These are phyloP conservation scores for Disparrhopalites patrizii DNA, from an alignment of 2,888 invertebrate species.

Conservation along the genomic window DNA sequence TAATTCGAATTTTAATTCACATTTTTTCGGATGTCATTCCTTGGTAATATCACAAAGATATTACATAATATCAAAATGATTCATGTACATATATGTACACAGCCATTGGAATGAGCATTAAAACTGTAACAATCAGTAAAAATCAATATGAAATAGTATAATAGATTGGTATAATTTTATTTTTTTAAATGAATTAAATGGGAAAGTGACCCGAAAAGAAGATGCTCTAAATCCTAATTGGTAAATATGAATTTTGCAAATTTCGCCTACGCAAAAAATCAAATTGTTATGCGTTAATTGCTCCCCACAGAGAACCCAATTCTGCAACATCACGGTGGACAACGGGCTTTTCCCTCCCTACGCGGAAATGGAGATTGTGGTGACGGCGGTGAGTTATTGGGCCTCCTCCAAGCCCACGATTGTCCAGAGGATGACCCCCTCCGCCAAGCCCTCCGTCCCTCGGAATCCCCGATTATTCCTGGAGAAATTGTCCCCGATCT, in stretches of 20 bases:
- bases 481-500: constrained; percentile 30
- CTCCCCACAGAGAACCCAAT: not conserved
- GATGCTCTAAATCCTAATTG: no score
- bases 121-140: no score
- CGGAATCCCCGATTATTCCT: constrained; percentile 69
- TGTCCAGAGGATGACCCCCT: constrained; percentile 67
- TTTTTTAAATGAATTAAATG: no score
- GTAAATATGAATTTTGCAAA: no score
- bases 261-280: no score
- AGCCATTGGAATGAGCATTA: no score
- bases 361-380: constrained; percentile 65
- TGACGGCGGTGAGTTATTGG: constrained; percentile 82
- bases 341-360: constrained; percentile 59
- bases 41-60: no score
- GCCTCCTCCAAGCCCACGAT: constrained; percentile 63
- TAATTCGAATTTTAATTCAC: no score
- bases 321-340: constrained; percentile 16
- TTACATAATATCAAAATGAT: no score
- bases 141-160: not conserved
- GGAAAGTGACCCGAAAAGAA: no score
- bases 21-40: no score
- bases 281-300: constrained; percentile 6
- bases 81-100: no score
- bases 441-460: constrained; percentile 74
- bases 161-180: not conserved